Conservation (phyloP, 2,113 vertebrate genomes). For the Halichoeres trimaculatus region DNA sequence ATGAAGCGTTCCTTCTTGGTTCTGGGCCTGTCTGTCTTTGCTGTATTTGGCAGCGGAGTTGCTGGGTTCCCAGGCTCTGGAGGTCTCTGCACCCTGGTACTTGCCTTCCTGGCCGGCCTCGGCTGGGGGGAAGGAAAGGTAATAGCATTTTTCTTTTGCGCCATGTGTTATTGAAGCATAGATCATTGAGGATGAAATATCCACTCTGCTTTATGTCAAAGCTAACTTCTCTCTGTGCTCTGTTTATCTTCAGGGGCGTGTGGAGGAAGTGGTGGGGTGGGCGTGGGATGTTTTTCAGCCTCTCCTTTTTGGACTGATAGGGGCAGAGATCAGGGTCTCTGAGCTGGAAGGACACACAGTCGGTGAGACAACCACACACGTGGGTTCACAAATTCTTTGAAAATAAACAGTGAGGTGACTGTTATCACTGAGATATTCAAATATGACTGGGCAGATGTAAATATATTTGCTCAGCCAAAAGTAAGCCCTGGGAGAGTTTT, state of each 20-base stretch:
- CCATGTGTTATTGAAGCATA: not conserved
- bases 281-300: constrained; percentile 93
- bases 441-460: constrained; percentile 49
- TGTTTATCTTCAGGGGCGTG: constrained; percentile 79
- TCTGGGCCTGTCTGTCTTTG: constrained; percentile 89
- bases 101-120: constrained; percentile 91
- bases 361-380: constrained; percentile 83
- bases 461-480: constrained; percentile 59
- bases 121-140: constrained; percentile 92
- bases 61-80: constrained; percentile 94
- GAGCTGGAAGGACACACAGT: constrained; percentile 88
- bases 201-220: not conserved
- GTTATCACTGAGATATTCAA: constrained; percentile 46
- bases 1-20: constrained; percentile 91
- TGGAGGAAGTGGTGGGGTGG: constrained; percentile 87
- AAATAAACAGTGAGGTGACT: constrained; percentile 16
- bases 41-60: constrained; percentile 88
- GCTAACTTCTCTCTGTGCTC: not conserved
- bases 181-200: not conserved
- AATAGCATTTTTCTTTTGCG: not conserved
- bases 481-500: not conserved
- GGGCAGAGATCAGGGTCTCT: constrained; percentile 89
- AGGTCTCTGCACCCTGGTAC: constrained; percentile 92
- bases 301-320: constrained; percentile 95
- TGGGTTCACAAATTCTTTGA: constrained; percentile 4